Percentiles rank a stretch among this genome's conserved stretches.
phyloP scores from a whole-genome alignment of 2,113 vertebrate genomes.

The Poecilia latipinna region DNA sequence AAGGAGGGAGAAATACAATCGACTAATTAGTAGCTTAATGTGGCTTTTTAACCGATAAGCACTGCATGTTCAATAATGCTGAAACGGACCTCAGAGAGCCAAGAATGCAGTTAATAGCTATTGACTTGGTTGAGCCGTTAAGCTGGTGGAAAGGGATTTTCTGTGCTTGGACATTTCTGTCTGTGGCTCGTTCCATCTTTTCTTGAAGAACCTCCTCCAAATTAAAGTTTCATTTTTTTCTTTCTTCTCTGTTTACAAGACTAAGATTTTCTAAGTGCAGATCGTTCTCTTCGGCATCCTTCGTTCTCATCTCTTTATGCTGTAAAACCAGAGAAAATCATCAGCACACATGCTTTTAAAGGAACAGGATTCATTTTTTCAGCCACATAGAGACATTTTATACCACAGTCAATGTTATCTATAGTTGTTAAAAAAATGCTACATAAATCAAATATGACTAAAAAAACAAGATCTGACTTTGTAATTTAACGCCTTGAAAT shows the following conservation, averaged over 20 bases:
- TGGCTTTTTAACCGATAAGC: conserved; percentile 45
- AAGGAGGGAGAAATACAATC: conserved; percentile 41
- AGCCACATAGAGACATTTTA: too few relatives aligned
- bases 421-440: too few relatives aligned
- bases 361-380: too few relatives aligned
- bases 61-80: conserved; percentile 42
- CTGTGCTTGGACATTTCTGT: neutral
- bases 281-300: neutral
- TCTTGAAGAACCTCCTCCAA: neutral
- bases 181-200: neutral
- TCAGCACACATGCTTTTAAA: neutral
- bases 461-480: too few relatives aligned
- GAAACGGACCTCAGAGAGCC: conserved; percentile 25
- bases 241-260: neutral
- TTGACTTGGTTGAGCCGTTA: conserved; percentile 28
- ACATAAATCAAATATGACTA: too few relatives aligned
- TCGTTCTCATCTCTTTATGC: neutral
- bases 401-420: too few relatives aligned
- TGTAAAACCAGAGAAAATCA: neutral
- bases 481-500: too few relatives aligned
- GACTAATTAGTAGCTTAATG: conserved; percentile 59
- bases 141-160: neutral
- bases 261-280: neutral
- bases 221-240: neutral
- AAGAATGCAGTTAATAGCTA: conserved; percentile 15